A percentile compares a stretch with the other conserved stretches of the same genome.
Conservation (phyloP, 2,113 vertebrate species). For the Plestiodon gilberti region DNA sequence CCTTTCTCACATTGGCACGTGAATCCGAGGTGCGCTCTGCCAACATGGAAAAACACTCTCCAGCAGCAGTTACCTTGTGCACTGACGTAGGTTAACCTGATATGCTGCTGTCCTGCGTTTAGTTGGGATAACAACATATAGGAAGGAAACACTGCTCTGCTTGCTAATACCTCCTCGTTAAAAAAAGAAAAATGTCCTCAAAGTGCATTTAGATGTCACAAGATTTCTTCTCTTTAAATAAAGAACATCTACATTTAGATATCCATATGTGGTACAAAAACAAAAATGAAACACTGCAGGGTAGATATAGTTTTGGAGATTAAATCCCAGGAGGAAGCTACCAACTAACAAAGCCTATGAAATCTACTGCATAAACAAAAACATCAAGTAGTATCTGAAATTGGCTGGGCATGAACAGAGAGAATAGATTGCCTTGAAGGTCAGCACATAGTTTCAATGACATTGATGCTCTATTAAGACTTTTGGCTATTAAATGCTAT, state of each 20-base stretch:
- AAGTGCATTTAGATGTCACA: neutral
- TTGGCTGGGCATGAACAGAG: slow-evolving; percentile 53
- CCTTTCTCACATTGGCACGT: neutral
- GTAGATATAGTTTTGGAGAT: slow-evolving; percentile 26
- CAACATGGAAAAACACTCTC: neutral
- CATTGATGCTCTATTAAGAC: slow-evolving; percentile 47
- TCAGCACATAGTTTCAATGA: slow-evolving; percentile 47
- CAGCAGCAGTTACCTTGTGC: slow-evolving; percentile 21
- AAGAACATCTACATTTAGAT: neutral
- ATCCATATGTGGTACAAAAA: neutral
- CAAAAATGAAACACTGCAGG: slow-evolving; percentile 31
- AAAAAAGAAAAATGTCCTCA: neutral
- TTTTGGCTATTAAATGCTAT: slow-evolving; percentile 34
- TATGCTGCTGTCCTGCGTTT: neutral
- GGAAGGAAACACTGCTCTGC: slow-evolving; percentile 13
- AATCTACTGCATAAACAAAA: slow-evolving; percentile 62
- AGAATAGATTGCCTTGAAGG: slow-evolving; percentile 58
- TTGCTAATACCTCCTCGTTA: neutral
- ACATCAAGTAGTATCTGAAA: slow-evolving; percentile 62
- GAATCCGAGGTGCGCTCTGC: neutral
- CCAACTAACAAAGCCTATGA: slow-evolving; percentile 33
- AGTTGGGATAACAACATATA: accelerated
- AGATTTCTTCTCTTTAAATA: neutral
- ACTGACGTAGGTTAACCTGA: neutral
- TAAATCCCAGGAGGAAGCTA: slow-evolving; percentile 27